phyloP scores from a whole-genome alignment of 1,140 invertebrate species.

The Drosophila albomicans region DNA sequence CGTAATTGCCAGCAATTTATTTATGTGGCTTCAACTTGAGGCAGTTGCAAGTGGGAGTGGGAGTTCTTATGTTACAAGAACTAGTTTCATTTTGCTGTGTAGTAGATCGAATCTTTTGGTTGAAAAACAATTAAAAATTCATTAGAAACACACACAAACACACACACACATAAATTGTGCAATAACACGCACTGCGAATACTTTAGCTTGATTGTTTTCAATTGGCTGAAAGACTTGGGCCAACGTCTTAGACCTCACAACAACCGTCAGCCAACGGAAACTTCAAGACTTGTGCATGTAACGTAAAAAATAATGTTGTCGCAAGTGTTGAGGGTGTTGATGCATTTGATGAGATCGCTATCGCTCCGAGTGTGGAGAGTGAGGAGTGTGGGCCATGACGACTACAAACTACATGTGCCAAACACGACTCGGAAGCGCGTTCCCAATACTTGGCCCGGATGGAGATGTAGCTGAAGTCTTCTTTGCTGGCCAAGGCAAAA shows the following conservation, averaged over 20 bases:
- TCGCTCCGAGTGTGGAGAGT: not conserved
- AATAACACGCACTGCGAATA: conserved; percentile 57
- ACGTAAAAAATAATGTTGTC: conserved; percentile 74
- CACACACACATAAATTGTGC: conserved; percentile 53
- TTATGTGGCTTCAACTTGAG: conserved; percentile 55
- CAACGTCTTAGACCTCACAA: conserved; percentile 23
- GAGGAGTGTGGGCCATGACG: conserved; percentile 34
- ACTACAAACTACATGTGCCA: not conserved
- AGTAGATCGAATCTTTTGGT: conserved; percentile 59
- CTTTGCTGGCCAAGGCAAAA: not conserved
- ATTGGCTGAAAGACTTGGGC: conserved; percentile 45
- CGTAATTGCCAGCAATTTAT: conserved; percentile 81
- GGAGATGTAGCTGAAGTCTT: conserved; percentile 6
- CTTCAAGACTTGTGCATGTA: conserved; percentile 54
- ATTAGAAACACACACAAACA: conserved; percentile 54
- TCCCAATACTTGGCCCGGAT: conserved; percentile 51
- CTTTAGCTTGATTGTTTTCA: conserved; percentile 72
- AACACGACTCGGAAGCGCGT: conserved; percentile 61
- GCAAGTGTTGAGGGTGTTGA: conserved; percentile 59
- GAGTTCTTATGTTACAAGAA: not conserved
- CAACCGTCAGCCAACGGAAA: conserved; percentile 1
- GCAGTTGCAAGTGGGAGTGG: conserved; percentile 14
- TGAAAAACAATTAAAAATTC: conserved; percentile 78
- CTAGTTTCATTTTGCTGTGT: conserved; percentile 51
- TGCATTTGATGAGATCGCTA: conserved; percentile 1